Conservation (phyloP, 2,888 invertebrate species). For the Melanostoma mellinum region DNA sequence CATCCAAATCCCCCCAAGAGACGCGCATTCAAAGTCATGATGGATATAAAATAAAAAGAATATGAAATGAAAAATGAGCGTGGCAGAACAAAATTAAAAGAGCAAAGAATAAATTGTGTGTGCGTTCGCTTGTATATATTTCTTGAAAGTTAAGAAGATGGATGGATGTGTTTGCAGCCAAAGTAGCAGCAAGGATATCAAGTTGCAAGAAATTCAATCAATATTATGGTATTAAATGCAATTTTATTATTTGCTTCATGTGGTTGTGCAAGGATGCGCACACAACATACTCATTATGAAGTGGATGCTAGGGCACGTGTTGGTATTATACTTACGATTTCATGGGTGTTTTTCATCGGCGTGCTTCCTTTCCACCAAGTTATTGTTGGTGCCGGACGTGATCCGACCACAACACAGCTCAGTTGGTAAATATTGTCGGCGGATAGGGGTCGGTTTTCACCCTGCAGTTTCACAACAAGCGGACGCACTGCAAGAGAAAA, state of each 20-base stretch:
- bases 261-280: neutral
- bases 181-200: slow-evolving; percentile 38
- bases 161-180: slow-evolving; percentile 51
- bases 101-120: slow-evolving; percentile 49
- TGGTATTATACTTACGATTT: slow-evolving; percentile 84
- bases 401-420: slow-evolving; percentile 88
- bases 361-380: slow-evolving; percentile 90
- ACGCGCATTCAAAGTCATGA: slow-evolving; percentile 43
- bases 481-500: slow-evolving; percentile 86
- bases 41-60: slow-evolving; percentile 26
- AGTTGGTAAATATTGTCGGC: slow-evolving; percentile 88
- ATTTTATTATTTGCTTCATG: slow-evolving; percentile 42
- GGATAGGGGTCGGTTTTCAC: slow-evolving; percentile 88
- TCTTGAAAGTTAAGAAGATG: neutral
- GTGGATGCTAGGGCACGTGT: neutral
- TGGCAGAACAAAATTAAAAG: slow-evolving; percentile 58
- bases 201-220: slow-evolving; percentile 49
- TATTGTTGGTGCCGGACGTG: slow-evolving; percentile 89
- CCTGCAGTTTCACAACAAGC: slow-evolving; percentile 86
- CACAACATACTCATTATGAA: slow-evolving; percentile 29
- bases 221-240: slow-evolving; percentile 53
- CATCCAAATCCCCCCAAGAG: slow-evolving; percentile 47
- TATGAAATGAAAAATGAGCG: slow-evolving; percentile 68
- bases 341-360: slow-evolving; percentile 86
- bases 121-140: neutral